Evolutionary conservation across 1,140 invertebrate genomes (phyloP).

Genomic region (Dendrolimus punctatus): DNA sequence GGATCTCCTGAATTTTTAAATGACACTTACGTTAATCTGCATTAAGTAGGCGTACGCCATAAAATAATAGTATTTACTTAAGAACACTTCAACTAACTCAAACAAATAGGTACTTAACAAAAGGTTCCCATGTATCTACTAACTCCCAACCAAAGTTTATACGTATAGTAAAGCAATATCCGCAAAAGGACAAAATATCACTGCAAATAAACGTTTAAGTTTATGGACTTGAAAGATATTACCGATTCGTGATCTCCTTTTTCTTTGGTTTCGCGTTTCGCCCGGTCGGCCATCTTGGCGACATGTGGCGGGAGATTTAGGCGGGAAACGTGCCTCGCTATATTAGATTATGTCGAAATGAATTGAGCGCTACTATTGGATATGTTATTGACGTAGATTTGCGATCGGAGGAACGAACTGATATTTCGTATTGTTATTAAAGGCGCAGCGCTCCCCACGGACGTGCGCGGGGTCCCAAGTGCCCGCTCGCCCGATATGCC

Average conservation of each 20-base stretch:
- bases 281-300: constrained; percentile 67
- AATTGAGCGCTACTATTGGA: constrained; percentile 71
- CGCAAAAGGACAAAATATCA: constrained; percentile 68
- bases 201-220: constrained; percentile 71
- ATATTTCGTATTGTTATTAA: constrained; percentile 72
- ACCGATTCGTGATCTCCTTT: constrained; percentile 70
- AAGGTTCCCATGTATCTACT: no score
- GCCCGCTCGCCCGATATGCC: constrained; percentile 39
- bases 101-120: no score
- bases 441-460: constrained; percentile 43
- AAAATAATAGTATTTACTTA: no score
- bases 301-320: constrained; percentile 71
- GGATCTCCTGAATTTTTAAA: no score
- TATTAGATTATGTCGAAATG: constrained; percentile 71
- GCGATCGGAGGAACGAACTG: constrained; percentile 71
- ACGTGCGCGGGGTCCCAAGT: constrained; percentile 55
- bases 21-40: no score
- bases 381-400: constrained; percentile 72
- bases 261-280: constrained; percentile 65
- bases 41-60: no score
- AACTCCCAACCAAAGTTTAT: no score
- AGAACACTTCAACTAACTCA: no score
- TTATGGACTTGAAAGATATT: constrained; percentile 71
- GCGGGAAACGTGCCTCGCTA: constrained; percentile 65
- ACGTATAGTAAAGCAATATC: constrained; percentile 60